These are phyloP conservation scores for Adelphocoris suturalis DNA, from an alignment of 2,888 invertebrate genomes.

Conservation along the genomic window DNA sequence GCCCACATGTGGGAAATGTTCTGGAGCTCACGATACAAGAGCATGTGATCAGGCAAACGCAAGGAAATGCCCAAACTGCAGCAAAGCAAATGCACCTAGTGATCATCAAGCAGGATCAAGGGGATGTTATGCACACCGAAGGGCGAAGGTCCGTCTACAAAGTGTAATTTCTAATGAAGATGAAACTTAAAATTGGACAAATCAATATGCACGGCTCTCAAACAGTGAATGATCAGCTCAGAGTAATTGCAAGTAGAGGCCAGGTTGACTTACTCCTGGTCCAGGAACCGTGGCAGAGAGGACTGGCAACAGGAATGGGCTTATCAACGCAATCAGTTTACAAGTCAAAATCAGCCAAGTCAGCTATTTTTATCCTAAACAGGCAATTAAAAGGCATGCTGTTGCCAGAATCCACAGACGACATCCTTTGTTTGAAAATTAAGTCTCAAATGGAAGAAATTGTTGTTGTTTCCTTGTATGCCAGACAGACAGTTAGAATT, in stretches of 20 bases:
- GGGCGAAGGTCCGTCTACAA: not conserved
- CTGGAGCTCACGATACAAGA: not conserved
- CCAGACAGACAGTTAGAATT: not conserved
- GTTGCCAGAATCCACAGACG: not conserved
- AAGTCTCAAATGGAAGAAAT: not conserved
- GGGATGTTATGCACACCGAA: not conserved
- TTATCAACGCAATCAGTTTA: not conserved
- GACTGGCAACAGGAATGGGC: not conserved
- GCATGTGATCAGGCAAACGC: not conserved
- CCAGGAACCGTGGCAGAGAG: not conserved
- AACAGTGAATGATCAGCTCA: not conserved
- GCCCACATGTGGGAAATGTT: not conserved
- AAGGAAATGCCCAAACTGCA: not conserved
- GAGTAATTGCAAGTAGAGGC: not conserved
- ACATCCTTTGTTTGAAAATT: not conserved
- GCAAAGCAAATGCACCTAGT: not conserved
- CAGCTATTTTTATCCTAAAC: not conserved
- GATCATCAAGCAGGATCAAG: not conserved
- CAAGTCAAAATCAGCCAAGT: not conserved
- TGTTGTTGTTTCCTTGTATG: not conserved
- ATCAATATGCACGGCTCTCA: not conserved
- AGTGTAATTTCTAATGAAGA: not conserved
- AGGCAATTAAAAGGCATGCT: not conserved
- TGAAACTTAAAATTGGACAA: not conserved
- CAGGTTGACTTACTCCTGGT: not conserved